These are phyloP conservation scores for Mystacides longicornis DNA, from an alignment of 2,888 invertebrate genomes.

Conservation along the genomic window DNA sequence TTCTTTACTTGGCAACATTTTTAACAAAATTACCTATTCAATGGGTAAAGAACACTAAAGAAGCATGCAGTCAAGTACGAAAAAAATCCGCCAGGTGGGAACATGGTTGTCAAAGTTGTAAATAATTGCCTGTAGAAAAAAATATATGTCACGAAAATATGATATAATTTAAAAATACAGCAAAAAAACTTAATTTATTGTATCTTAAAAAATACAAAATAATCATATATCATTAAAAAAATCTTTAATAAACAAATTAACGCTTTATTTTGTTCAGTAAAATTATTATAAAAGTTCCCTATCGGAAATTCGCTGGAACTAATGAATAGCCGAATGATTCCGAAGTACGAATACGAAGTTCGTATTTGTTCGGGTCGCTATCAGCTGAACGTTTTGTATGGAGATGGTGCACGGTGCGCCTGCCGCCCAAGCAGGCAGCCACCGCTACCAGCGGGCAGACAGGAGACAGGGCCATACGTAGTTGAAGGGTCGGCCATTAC, in stretches of 20 bases:
- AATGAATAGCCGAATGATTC: constrained; percentile 5
- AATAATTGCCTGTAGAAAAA: too few relatives aligned
- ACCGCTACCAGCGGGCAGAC: neutral
- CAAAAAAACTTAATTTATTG: too few relatives aligned
- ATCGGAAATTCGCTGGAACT: constrained; percentile 12
- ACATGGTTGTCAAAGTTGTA: neutral
- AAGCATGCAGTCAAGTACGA: neutral
- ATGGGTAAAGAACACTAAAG: too few relatives aligned
- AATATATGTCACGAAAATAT: too few relatives aligned
- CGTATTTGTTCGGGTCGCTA: constrained; percentile 50
- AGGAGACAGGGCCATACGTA: constrained; percentile 48
- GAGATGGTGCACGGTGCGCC: constrained; percentile 43
- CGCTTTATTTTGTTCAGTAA: too few relatives aligned
- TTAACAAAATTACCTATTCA: neutral
- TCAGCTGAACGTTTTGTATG: constrained; percentile 55
- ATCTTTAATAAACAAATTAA: too few relatives aligned
- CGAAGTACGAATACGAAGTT: constrained; percentile 37
- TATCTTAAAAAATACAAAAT: too few relatives aligned
- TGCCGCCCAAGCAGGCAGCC: neutral
- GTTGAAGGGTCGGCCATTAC: constrained; percentile 53
- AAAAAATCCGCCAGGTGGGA: neutral
- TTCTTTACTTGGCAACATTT: neutral
- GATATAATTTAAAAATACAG: too few relatives aligned
- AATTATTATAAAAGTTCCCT: constrained; percentile 6
- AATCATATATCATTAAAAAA: too few relatives aligned